phyloP scores from a whole-genome alignment of 2,888 invertebrate genomes.

The Diarsia mendica region DNA sequence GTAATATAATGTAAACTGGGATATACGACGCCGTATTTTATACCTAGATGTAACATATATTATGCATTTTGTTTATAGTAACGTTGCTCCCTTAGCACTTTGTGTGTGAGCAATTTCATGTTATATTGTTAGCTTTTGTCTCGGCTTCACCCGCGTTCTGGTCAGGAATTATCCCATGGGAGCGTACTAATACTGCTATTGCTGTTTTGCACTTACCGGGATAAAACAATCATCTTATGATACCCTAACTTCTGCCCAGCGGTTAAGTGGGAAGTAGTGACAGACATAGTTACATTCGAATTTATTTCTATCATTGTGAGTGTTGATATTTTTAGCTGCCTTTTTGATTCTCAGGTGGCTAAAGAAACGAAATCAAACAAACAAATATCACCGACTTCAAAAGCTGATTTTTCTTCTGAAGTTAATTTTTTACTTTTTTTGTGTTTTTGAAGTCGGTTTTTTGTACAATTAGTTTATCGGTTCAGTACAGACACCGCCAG shows the following conservation, averaged over 20 bases:
- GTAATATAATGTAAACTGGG: conserved; percentile 35
- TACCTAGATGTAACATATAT: conserved; percentile 14
- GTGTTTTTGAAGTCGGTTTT: no score
- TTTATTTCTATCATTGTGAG: no score
- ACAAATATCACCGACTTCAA: no score
- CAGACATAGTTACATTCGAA: no score
- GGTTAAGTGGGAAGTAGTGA: no score
- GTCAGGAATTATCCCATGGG: neutral
- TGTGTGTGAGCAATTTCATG: conserved; percentile 18
- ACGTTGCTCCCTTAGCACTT: conserved; percentile 14
- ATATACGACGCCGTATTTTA: conserved; percentile 30
- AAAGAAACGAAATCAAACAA: no score
- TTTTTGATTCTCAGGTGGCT: no score
- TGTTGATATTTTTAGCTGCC: no score
- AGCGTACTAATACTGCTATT: neutral
- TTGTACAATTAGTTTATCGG: neutral
- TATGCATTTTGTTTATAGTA: conserved; percentile 29
- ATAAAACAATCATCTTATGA: neutral
- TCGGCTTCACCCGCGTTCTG: neutral
- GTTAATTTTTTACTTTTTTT: no score
- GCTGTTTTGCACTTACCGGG: no score
- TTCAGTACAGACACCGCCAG: no score
- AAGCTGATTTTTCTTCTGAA: no score
- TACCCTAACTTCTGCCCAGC: neutral
- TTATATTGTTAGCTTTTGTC: neutral